Evolutionary conservation across 35 echinoderm and acorn worm genomes (phyloP).

Genomic region (Chiridota heheva): DNA sequence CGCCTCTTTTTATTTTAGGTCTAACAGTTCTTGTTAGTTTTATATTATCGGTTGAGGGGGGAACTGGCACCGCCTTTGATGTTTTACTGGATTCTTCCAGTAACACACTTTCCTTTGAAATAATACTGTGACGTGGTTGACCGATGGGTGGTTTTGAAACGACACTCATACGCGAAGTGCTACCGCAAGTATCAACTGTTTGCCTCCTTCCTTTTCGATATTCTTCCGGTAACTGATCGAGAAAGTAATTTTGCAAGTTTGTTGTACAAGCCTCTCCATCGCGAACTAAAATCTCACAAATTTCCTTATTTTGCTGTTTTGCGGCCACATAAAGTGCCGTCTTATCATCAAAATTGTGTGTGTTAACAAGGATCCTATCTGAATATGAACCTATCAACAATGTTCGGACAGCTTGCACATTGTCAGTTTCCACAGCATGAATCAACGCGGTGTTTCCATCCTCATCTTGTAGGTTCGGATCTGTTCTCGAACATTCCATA

Average conservation of each 20-base stretch:
- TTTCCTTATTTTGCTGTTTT: conserved; percentile 73
- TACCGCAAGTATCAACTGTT: too few species aligned
- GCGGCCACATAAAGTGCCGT: conserved; percentile 61
- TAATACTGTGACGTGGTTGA: too few species aligned
- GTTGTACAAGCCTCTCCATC: background rate
- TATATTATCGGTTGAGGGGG: too few species aligned
- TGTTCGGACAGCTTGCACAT: conserved; percentile 55
- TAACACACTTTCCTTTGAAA: too few species aligned
- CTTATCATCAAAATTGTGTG: conserved; percentile 52
- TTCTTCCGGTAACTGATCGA: conserved; percentile 28
- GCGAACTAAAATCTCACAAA: conserved; percentile 37
- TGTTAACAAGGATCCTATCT: conserved; percentile 25
- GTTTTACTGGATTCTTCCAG: too few species aligned
- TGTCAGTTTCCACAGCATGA: conserved; percentile 76
- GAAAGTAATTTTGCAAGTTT: conserved; percentile 10
- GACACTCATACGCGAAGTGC: too few species aligned
- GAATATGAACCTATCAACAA: conserved; percentile 34
- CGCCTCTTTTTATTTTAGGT: too few species aligned
- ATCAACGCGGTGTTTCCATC: conserved; percentile 81
- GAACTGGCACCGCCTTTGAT: too few species aligned
- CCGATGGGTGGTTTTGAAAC: too few species aligned
- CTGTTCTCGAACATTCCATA: conserved; percentile 26
- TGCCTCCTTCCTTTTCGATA: too few species aligned
- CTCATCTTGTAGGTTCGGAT: conserved; percentile 77
- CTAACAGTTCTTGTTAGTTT: too few species aligned